phyloP scores from a whole-genome alignment of 2,888 invertebrate species.

The Tortrix viridana region DNA sequence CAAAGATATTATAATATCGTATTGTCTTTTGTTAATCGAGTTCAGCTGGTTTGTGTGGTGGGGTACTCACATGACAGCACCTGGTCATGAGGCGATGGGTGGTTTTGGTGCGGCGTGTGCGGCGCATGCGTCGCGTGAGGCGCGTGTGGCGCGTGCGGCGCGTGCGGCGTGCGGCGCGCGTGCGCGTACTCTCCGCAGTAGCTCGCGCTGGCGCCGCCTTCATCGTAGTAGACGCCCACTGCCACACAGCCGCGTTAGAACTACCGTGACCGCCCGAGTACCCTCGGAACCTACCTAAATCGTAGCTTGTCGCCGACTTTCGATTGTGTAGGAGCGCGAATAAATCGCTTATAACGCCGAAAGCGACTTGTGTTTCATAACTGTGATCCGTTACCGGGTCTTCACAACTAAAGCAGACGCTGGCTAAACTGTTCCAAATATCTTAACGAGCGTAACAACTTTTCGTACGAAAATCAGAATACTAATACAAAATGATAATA shows the following conservation, averaged over 20 bases:
- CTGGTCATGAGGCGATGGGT: constrained; percentile 54
- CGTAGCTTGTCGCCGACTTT: constrained; percentile 37
- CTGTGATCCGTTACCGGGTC: not conserved
- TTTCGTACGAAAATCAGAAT: not conserved
- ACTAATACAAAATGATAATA: constrained; percentile 19
- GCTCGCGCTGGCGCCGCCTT: constrained; percentile 61
- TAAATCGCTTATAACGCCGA: constrained; percentile 14
- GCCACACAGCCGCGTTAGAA: constrained; percentile 76
- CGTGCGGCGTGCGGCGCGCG: constrained; percentile 62
- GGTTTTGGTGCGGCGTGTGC: constrained; percentile 45
- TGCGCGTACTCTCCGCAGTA: constrained; percentile 72
- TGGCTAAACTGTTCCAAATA: constrained; percentile 13
- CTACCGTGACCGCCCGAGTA: constrained; percentile 39
- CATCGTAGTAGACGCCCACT: constrained; percentile 82
- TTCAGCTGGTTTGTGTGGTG: constrained; percentile 32
- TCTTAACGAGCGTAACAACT: not conserved
- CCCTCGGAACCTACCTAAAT: constrained; percentile 65
- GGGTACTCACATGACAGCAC: constrained; percentile 72
- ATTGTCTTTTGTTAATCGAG: not conserved
- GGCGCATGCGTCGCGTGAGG: constrained; percentile 43
- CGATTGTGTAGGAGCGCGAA: constrained; percentile 26
- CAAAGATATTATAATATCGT: too few species aligned
- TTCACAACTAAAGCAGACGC: not conserved
- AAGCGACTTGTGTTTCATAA: constrained; percentile 17
- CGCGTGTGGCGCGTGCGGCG: constrained; percentile 51